Conservation (phyloP, 2,113 vertebrate genomes). For the Hiodon alosoides region DNA sequence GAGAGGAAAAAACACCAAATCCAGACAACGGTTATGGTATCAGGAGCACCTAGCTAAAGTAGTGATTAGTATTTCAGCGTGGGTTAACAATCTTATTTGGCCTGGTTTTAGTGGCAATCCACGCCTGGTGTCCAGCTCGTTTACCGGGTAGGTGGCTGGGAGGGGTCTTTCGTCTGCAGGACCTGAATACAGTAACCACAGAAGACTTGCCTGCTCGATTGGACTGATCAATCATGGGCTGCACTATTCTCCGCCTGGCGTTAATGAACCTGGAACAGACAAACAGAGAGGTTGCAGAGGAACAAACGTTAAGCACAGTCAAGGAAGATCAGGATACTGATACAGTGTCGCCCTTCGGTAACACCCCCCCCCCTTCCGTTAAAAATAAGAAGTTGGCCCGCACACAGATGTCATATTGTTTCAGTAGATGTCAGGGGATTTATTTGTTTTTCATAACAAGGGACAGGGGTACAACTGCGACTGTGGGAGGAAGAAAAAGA, state of each 20-base stretch:
- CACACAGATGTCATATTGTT: too few species aligned
- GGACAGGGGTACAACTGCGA: too few species aligned
- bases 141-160: conserved; percentile 68
- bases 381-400: too few species aligned
- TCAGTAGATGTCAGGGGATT: too few species aligned
- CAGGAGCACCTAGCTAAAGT: conserved; percentile 44
- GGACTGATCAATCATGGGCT: conserved; percentile 97
- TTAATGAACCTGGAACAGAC: conserved; percentile 88
- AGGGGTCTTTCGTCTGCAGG: conserved; percentile 54
- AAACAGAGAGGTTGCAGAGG: background rate
- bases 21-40: background rate
- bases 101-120: conserved; percentile 57
- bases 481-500: too few species aligned
- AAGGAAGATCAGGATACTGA: too few species aligned
- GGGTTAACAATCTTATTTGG: conserved; percentile 32
- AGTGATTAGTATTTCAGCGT: conserved; percentile 56
- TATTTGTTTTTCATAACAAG: too few species aligned
- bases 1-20: background rate
- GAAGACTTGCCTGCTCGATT: conserved; percentile 85
- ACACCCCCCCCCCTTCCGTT: too few species aligned
- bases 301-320: too few species aligned
- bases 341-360: too few species aligned
- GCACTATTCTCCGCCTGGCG: conserved; percentile 91
- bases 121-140: conserved; percentile 56
- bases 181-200: conserved; percentile 61